A percentile compares a stretch with the other conserved stretches of the same genome.
Evolutionary conservation across 2,797 vertebrate species (phyloP).

Genomic region (Molossus alvarezi): DNA sequence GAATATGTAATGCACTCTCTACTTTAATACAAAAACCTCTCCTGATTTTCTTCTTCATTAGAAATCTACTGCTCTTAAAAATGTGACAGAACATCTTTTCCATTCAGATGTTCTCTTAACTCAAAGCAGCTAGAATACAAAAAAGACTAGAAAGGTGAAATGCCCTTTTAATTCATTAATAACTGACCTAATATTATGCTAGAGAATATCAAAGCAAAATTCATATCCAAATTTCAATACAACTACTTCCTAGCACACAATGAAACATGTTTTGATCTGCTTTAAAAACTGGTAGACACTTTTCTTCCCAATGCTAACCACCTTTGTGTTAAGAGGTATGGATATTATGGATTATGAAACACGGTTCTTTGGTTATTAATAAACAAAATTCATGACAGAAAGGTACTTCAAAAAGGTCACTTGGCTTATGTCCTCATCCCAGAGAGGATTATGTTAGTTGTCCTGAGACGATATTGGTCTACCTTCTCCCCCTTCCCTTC

Average conservation of each 20-base stretch:
- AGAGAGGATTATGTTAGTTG: background rate
- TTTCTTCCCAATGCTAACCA: constrained; percentile 20
- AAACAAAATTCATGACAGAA: constrained; percentile 29
- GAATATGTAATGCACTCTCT: background rate
- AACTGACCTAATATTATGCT: background rate
- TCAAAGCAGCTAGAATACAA: constrained; percentile 45
- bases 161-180: constrained; percentile 21
- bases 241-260: background rate
- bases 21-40: background rate
- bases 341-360: background rate
- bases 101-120: constrained; percentile 34
- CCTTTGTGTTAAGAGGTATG: background rate
- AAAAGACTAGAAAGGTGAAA: constrained; percentile 17
- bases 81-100: constrained; percentile 1
- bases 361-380: constrained; percentile 36
- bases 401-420: constrained; percentile 39
- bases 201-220: constrained; percentile 64
- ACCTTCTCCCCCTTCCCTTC: background rate
- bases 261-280: background rate
- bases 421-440: background rate
- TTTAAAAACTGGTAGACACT: constrained; percentile 20
- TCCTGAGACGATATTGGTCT: background rate
- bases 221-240: constrained; percentile 16
- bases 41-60: constrained; percentile 46
- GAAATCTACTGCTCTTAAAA: constrained; percentile 9